Base-by-base conservation (phyloP, 2,797 vertebrate species). In the Jordanella pulchra region DNA sequence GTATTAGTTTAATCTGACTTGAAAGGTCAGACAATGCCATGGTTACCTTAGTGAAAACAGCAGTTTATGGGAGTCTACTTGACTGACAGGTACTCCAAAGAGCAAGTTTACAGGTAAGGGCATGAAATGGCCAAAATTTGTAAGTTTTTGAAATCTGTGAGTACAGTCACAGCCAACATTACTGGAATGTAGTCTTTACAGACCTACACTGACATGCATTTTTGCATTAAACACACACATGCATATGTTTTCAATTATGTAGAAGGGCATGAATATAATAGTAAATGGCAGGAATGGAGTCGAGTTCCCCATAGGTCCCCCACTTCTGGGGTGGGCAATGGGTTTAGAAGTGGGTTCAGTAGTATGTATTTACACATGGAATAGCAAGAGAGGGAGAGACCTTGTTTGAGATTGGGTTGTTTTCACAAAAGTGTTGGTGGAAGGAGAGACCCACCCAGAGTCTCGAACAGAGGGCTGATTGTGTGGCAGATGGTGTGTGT, bases 191-290 rank as follows among this genome's bases (percentile, higher is more conserved):
- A 83, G 79, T 65, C 55, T 78, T 61, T 60, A 72, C 79, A 84
- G 63, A 68, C 39, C 70, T 53, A 71, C 83, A 82, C 89, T 86
- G 85, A 80, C 72, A 89, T 84, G 78, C 79, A 80, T 88, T 73
- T 75, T 67, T 84, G 84, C 66, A 21, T 79, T 61, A 81, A 79
- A 76, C 79, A 81, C 70, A 79, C 83, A 74, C 75, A 72, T 73
- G 86, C 93, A 93, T 85, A 86, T 93, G 92, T 93, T 94, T 93
- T 79, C 66, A 92, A 93, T 94, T 88, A 90, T 85, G 89, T 76
- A 3, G 82, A 89, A 81, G 83, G 82, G 83, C 89, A 80, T 74
- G 65, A 88, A 73, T 90, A 68, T 93, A 93, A 94, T 92, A 72
- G 79, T 89, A 91, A 93, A 87, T 92, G 93, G 91, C 92, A 94